Evolutionary conservation across 2,113 vertebrate genomes (phyloP), one percentile per base, ranked within the genome.

Genomic region (Perognathus longimembris): DNA sequence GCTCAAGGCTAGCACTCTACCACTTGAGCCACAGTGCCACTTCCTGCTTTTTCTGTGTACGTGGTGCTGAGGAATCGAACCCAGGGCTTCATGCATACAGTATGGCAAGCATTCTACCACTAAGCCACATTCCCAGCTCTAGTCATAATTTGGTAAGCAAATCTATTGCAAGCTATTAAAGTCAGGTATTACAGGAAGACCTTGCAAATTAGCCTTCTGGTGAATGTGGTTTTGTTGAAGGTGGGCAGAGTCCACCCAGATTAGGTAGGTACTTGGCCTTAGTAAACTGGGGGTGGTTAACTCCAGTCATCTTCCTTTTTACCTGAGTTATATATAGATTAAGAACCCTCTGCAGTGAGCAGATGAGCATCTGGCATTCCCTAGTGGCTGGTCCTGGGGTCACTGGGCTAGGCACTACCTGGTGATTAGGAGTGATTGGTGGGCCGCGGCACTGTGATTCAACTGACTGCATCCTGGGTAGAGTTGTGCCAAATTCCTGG

Each of bases 201-300:
- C 67, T 85, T 85, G 40, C n/a, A 57, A 38, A 38, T 88, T 36
- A 80, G 30, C 30, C 45, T 75, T 36, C 57, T 12, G 59, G 80
- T 94, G 75, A 91, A 34, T 32, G 66, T 76, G 79, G 40, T 92
- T 92, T 90, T 88, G 64, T 59, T 8, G 32, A 10, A 70, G 54
- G 66, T 63, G 75, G 66, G 70, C 87, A 92, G 93, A 90, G 84
- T 91, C 89, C 79, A 66, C 54, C 24, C 0, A 1, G 28, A 38
- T 54, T 80, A 66, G 66, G 79, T 75, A 70, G 69, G n/a, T n/a
- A 1, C n/a, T 64, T 64, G 73, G 85, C 61, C 30, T 59, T 85
- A 78, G 88, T 86, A 89, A 71, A 64, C n/a, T 70, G 34, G 32
- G 32, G 32, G 8, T 42, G 67, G 66, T 20, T n/a, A 50, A 66